Evolutionary conservation across 2,888 invertebrate species (phyloP).

Genomic region (Amblyteles armatorius): DNA sequence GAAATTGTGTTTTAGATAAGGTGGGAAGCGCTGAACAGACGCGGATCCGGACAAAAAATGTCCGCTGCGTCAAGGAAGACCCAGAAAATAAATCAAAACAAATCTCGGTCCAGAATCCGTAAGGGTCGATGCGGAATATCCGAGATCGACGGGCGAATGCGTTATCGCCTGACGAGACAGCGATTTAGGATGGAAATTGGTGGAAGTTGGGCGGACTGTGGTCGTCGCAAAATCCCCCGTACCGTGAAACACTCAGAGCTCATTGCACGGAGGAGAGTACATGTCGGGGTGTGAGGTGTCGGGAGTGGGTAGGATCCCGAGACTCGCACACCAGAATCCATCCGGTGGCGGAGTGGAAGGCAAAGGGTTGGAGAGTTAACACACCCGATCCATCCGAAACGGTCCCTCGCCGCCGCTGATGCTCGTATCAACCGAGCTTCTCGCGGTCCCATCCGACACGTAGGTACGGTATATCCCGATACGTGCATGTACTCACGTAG

Average conservation of each 20-base stretch:
- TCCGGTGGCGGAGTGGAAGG: constrained; percentile 14
- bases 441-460: constrained; percentile 18
- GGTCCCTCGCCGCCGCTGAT: constrained; percentile 44
- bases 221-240: constrained; percentile 56
- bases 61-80: neutral
- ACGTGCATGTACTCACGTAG: neutral
- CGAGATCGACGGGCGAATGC: neutral
- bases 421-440: constrained; percentile 47
- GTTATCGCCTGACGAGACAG: constrained; percentile 23
- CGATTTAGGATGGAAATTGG: constrained; percentile 61
- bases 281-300: constrained; percentile 19
- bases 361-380: constrained; percentile 37
- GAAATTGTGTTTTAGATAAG: constrained; percentile 6
- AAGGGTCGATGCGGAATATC: neutral
- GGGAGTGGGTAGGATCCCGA: constrained; percentile 33
- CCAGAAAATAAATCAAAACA: neutral
- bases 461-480: neutral
- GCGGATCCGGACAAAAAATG: neutral
- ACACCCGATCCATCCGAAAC: constrained; percentile 45
- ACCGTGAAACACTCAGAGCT: constrained; percentile 50
- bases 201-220: constrained; percentile 43
- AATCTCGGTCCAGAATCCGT: neutral
- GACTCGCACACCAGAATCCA: constrained; percentile 56
- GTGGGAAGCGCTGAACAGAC: neutral
- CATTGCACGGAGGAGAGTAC: constrained; percentile 29